Conservation (phyloP, 1,140 invertebrate genomes). For the Temnothorax curvispinosus region DNA sequence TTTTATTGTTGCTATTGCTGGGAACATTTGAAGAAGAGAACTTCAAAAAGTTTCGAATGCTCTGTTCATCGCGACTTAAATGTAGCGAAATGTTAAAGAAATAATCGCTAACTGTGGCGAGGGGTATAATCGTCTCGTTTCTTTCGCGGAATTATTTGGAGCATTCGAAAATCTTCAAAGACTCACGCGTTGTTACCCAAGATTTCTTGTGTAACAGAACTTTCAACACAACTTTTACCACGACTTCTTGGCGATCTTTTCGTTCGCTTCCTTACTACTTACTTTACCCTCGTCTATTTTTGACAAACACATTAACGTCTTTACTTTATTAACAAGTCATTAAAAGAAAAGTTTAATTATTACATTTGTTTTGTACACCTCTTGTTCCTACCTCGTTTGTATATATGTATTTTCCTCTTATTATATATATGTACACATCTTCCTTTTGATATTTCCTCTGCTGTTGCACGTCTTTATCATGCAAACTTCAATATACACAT, state of each 20-base stretch:
- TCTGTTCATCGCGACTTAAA: not conserved
- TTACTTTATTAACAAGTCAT: conserved; percentile 54
- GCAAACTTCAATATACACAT: not conserved
- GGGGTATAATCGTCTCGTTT: not conserved
- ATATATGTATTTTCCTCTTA: conserved; percentile 7
- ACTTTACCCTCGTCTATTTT: conserved; percentile 53
- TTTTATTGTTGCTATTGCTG: conserved; percentile 12
- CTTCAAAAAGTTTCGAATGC: not conserved
- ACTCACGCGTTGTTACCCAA: not conserved
- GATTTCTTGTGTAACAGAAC: not conserved
- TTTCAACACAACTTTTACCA: not conserved
- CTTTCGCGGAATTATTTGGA: not conserved
- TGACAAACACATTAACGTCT: conserved; percentile 43
- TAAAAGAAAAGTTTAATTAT: conserved; percentile 44
- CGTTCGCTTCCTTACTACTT: conserved; percentile 49
- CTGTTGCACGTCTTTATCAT: conserved; percentile 1
- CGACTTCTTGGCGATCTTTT: conserved; percentile 10
- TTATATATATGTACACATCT: not conserved
- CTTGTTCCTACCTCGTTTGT: not conserved
- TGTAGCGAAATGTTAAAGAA: not conserved
- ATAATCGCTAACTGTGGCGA: not conserved
- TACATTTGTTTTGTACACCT: conserved; percentile 2
- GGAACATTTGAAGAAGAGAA: not conserved
- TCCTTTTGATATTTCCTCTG: not conserved
- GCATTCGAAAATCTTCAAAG: not conserved